Evolutionary conservation across 2,797 vertebrate species (phyloP), one percentile per base, ranked within the genome.

Genomic region (Neosalanx taihuensis): DNA sequence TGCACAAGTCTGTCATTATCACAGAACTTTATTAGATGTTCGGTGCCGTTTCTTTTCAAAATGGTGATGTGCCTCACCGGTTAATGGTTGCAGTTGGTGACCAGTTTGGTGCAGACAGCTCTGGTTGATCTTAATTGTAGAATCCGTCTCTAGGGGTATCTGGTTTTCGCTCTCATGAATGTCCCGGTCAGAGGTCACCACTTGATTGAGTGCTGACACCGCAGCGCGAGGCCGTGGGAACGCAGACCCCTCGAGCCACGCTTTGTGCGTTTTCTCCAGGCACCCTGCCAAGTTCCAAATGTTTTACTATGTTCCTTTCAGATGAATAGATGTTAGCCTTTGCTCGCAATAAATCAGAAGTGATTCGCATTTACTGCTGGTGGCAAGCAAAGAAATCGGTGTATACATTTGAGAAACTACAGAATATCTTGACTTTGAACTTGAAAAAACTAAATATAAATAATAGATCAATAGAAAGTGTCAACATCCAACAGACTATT

Each of bases 201-300:
- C 77, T 83, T 87, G 90, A 90, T 89, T 84, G 86, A 90, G 84
- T 78, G 82, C 84, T 88, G 89, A 88, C 87, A 89, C 80, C 66
- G 64, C 82, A 78, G 84, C 79, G 84, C 81, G 78, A 77, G 89
- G 89, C 87, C 90, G 91, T 93, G 92, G 91, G 92, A 93, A 92
- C 88, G 86, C 77, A 76, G 87, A 87, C 83, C 83, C 63, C 78
- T 80, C 78, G 69, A 81, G 79, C 81, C 83, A 86, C 73, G 78
- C 87, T 89, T 90, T 89, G 86, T 89, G 83, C 76, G 71, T 78
- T 83, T 83, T 56, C 82, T 79, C 79, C 58, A 85, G 89, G 89
- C 82, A 77, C 79, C 84, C 79, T 85, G 88, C 86, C 89, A 90
- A 78, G 75, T 82, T 76, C 84, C 73, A 77, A 85, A 83, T 84